Evolutionary conservation across 2,797 vertebrate species (phyloP), one percentile per base, ranked within the genome.

Genomic region (Periophthalmus magnuspinnatus): DNA sequence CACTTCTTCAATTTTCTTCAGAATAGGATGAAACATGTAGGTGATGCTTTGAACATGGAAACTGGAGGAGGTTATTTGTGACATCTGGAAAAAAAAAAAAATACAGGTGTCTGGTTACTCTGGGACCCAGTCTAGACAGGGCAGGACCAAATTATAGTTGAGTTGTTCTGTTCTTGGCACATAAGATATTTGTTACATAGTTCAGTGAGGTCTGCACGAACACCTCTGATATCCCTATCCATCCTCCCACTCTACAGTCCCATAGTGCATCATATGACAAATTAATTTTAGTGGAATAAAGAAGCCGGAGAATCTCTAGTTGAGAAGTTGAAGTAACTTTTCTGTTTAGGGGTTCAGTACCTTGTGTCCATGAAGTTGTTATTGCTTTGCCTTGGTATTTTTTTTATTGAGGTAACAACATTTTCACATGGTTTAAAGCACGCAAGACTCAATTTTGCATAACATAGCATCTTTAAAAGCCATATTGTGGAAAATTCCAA

Each of bases 231-330:
- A 80, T 75, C 67, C 68, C 64, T 69, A 62, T 80, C 78, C 59
- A 50, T 68, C 71, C 59, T 79, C 74, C 47, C 72, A 45, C 3
- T 13, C 13, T 45, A 3, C 41, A 14, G 41, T 14, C 41, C 41
- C 13, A 14, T 14, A 80, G 65, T 78, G 85, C 76, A 76, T 81
- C 78, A 72, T 82, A 79, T 76, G 72, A 84, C 68, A 66, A 52
- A 55, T 34, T 82, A 70, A 90, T 90, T 89, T 82, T 57, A 48
- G 63, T 69, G 73, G 16, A n/a, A 13, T 50, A 19, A 50, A 8
- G 19, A n/a, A n/a, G n/a, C n/a, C n/a, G n/a, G n/a, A n/a, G n/a
- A n/a, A n/a, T n/a, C n/a, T n/a, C n/a, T n/a, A n/a, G n/a, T n/a
- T n/a, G n/a, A n/a, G n/a, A n/a, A n/a, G n/a, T n/a, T n/a, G n/a